Base-by-base conservation (phyloP, 2,113 vertebrate species). In the Indicator maculatus region DNA sequence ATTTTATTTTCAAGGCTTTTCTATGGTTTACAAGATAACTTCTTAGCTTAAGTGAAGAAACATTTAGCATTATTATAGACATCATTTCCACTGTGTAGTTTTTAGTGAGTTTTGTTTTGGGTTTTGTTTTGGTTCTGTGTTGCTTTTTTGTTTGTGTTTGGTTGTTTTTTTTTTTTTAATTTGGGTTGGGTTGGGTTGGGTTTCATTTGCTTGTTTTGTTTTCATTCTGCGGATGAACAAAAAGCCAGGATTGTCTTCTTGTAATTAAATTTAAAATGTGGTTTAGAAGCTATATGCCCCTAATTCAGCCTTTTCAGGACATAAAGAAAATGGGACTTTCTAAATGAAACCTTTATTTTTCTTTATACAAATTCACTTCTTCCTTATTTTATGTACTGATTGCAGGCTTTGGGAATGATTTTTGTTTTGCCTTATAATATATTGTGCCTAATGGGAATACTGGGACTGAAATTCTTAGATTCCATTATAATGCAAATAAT, bases 201-300 rank as follows among this genome's bases (percentile, higher is more conserved):
- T 41, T 41, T 41, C 13, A 6, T 41, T 41, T 3, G 1, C 1
- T 7, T 1, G 2, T 19, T 5, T 16, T 2, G 8, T 69, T 73
- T 76, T 78, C 18, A 38, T 75, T 92, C 15, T 64, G 9, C 65
- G 39, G 16, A 53, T 66, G 27, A 86, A 87, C 38, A 20, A 69
- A 92, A 92, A 61, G 2, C 8, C 47, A 82, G 36, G 15, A 79
- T 27, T 72, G 3, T 11, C 11, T 23, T 58, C 39, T 28, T 72
- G 41, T 55, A 89, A 65, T 87, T 69, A 55, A 75, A 73, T 83
- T 59, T 55, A 63, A 90, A 90, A 72, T 50, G 16, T 84, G 20
- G 11, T 92, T 84, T 64, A 81, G 50, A 56, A 81, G 59, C 17
- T 83, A 12, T 19, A 83, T 86, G 66, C 33, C 21, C 27, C 24